Evolutionary conservation across 2,797 vertebrate genomes (phyloP), one percentile per base, ranked within the genome.

Genomic region (Lithobates sylvaticus): DNA sequence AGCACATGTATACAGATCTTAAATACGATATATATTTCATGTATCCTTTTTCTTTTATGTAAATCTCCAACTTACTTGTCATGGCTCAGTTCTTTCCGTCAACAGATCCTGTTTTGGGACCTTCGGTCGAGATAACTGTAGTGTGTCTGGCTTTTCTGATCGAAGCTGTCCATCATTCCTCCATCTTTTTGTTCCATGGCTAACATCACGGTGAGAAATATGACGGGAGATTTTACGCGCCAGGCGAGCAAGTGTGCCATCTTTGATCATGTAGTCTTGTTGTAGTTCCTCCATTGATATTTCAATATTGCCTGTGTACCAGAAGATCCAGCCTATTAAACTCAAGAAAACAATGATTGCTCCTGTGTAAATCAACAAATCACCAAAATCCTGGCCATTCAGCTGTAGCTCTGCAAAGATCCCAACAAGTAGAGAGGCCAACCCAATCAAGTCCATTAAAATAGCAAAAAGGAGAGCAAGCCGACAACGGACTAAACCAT

Each of bases 261-360:
- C 93, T 87, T 95, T 88, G 54, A 89, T 73, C n/a, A 90, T 88
- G 58, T 93, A 93, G 75, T 94, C 89, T 65, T 95, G 94, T 82
- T 94, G 95, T 0, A 89, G 91, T 50, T 95, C 93, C 36, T 92
- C 93, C 88, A 96, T 92, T n/a, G 92, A 92, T 71, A 97, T 97
- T 87, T 97, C 96, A 7, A 98, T 96, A 89, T 98, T 98, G 82
- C 97, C 97, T 0, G 96, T 98, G 93, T 98, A 98, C 97, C 97
- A 98, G 92, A 97, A 93, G 76, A 97, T 95, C 97, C 97, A 98
- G 85, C 95, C 96, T 0, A 94, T 94, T 89, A 97, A 92, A 77
- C 97, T 97, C 86, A 96, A 50, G 34, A 97, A 93, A 34, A 97
- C 93, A 72, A 98, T 93, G 84, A 97, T 93, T 18, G 95, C 96